A percentile compares a stretch with the other conserved stretches of the same genome.
phyloP scores from a whole-genome alignment of 1,140 invertebrate species.

The Ooceraea biroi region DNA sequence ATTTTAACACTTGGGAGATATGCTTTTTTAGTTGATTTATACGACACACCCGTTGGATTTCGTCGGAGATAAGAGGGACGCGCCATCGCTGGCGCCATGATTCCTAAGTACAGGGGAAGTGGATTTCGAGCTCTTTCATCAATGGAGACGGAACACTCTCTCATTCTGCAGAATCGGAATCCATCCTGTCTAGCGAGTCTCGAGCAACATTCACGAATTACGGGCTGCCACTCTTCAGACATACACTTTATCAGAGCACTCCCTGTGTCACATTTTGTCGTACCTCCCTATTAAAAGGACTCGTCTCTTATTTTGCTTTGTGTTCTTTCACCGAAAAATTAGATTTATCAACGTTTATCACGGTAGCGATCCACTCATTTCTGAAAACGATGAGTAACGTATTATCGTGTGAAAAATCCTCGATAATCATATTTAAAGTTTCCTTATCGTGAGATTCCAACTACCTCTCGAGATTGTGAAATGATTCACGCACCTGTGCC shows the following conservation, averaged over 20 bases:
- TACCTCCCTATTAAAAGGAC: too few species aligned
- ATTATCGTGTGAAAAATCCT: not conserved
- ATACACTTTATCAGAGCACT: too few species aligned
- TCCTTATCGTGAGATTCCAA: not conserved
- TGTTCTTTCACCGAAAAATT: too few species aligned
- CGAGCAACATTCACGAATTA: too few species aligned
- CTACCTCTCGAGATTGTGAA: not conserved
- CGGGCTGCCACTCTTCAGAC: too few species aligned
- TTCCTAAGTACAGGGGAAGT: constrained; percentile 32
- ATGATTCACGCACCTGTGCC: not conserved
- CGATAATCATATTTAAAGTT: not conserved
- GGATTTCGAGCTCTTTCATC: constrained; percentile 18
- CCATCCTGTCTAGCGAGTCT: not conserved
- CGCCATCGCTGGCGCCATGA: constrained; percentile 39
- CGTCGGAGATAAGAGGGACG: constrained; percentile 18
- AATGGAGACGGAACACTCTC: constrained; percentile 17
- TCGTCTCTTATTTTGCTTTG: too few species aligned
- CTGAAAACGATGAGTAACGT: not conserved
- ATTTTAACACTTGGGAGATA: too few species aligned
- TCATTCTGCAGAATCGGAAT: not conserved
- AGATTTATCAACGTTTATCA: too few species aligned
- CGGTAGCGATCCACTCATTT: too few species aligned
- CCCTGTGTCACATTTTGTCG: too few species aligned
- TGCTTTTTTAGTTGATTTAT: too few species aligned
- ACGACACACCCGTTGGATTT: constrained; percentile 33